A percentile compares a stretch with the other conserved stretches of the same genome.
Evolutionary conservation across 2,113 vertebrate genomes (phyloP).

Genomic region (Laticauda laticaudata): DNA sequence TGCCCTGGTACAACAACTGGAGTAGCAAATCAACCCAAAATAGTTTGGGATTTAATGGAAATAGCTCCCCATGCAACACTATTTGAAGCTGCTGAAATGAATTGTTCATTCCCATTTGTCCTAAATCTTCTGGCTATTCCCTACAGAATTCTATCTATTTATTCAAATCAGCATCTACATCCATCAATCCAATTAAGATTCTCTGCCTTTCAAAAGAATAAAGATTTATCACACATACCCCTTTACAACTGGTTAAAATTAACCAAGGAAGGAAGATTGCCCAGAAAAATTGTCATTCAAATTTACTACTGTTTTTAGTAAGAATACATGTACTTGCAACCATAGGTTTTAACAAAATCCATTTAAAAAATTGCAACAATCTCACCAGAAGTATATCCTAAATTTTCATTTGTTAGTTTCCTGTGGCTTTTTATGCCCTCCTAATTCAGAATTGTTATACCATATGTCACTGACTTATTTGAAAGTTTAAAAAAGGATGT

Average conservation of each 20-base stretch:
- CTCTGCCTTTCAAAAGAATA: conserved; percentile 16
- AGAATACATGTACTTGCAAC: background rate
- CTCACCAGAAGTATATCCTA: background rate
- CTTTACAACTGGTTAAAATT: background rate
- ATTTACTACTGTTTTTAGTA: background rate
- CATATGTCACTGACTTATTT: background rate
- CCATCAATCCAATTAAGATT: conserved; percentile 35
- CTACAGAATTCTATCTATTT: conserved; percentile 9
- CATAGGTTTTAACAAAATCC: background rate
- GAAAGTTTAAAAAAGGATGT: background rate
- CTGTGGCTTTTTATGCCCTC: background rate
- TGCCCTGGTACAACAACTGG: conserved; percentile 38
- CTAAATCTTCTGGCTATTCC: background rate
- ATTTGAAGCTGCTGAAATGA: conserved; percentile 42
- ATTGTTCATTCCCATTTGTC: conserved; percentile 33
- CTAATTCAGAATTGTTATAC: background rate
- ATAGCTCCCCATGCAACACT: conserved; percentile 53
- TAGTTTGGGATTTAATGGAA: conserved; percentile 54
- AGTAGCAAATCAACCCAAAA: conserved; percentile 27
- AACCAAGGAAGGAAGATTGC: background rate
- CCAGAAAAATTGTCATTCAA: background rate
- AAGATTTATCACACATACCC: conserved; percentile 26
- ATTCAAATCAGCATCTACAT: conserved; percentile 43
- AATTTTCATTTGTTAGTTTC: background rate
- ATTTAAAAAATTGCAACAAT: background rate